These are phyloP conservation scores for Mesocricetus auratus DNA, from an alignment of 2,113 vertebrate genomes.

Conservation along the genomic window DNA sequence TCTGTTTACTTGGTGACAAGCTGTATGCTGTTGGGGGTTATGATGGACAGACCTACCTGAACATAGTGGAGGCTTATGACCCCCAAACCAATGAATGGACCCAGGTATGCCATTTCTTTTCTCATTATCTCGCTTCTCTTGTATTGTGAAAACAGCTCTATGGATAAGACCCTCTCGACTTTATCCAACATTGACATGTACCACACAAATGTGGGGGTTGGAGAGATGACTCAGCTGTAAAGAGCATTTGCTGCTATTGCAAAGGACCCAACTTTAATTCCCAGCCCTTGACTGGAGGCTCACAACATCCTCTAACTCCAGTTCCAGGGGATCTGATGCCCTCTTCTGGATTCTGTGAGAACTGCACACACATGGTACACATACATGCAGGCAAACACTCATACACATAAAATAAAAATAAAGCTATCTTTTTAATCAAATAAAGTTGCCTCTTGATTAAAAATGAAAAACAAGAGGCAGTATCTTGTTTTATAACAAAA, in stretches of 20 bases:
- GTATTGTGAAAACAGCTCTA: constrained; percentile 10
- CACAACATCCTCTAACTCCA: background rate
- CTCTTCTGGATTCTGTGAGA: background rate
- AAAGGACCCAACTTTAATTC: background rate
- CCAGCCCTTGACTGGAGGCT: background rate
- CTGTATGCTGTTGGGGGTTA: constrained; percentile 98
- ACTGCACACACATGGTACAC: background rate
- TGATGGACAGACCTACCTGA: constrained; percentile 97
- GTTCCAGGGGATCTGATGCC: background rate
- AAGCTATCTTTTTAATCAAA: background rate
- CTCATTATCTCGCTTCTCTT: background rate
- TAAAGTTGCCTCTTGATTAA: constrained; percentile 49
- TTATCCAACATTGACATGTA: background rate
- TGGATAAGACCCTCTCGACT: background rate
- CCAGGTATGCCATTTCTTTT: constrained; percentile 89
- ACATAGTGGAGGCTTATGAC: constrained; percentile 97
- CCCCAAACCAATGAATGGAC: constrained; percentile 99
- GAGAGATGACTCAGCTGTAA: background rate
- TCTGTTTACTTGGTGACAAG: constrained; percentile 97
- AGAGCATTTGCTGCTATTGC: background rate
- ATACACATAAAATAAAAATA: background rate
- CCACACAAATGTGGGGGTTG: background rate
- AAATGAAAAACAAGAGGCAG: background rate
- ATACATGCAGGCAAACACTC: background rate
- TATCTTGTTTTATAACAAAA: constrained; percentile 63